Evolutionary conservation across 2,888 invertebrate species (phyloP).

Genomic region (Drosophila seclusa): DNA sequence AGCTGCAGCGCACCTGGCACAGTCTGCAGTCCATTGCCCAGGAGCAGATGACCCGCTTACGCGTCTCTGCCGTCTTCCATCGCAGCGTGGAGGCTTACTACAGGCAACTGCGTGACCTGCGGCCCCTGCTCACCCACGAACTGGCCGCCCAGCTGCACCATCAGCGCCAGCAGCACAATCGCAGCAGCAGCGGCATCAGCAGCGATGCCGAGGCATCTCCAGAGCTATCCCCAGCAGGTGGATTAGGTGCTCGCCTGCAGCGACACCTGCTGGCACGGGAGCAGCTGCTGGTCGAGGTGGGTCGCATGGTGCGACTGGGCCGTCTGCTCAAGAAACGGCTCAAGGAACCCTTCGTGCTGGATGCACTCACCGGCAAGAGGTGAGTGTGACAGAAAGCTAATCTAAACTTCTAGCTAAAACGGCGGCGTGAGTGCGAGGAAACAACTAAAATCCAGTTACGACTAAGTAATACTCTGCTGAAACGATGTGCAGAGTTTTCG

Average conservation of each 20-base stretch:
- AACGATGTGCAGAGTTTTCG: not conserved
- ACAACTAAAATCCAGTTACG: not conserved
- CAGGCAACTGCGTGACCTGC: conserved; percentile 87
- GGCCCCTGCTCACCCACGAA: conserved; percentile 86
- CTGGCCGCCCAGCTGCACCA: conserved; percentile 66
- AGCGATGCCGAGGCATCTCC: conserved; percentile 66
- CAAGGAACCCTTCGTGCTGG: conserved; percentile 87
- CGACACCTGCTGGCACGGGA: conserved; percentile 88
- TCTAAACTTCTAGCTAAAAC: not conserved
- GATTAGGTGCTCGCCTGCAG: conserved; percentile 83
- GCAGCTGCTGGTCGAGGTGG: conserved; percentile 89
- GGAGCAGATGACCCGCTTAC: conserved; percentile 90
- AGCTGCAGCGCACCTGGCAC: conserved; percentile 89
- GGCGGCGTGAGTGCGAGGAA: conserved; percentile 15
- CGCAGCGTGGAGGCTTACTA: conserved; percentile 89
- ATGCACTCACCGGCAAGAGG: conserved; percentile 83
- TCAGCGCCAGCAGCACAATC: conserved; percentile 69
- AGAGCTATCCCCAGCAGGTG: conserved; percentile 46
- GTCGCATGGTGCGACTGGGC: conserved; percentile 90
- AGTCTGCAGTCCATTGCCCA: conserved; percentile 89
- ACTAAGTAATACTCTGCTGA: not conserved
- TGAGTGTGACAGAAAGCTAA: conserved; percentile 50
- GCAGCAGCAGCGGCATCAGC: conserved; percentile 70
- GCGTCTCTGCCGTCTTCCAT: conserved; percentile 91
- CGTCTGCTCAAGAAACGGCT: conserved; percentile 88